phyloP scores from a whole-genome alignment of 2,888 invertebrate genomes.

The Nesidiocoris tenuis region DNA sequence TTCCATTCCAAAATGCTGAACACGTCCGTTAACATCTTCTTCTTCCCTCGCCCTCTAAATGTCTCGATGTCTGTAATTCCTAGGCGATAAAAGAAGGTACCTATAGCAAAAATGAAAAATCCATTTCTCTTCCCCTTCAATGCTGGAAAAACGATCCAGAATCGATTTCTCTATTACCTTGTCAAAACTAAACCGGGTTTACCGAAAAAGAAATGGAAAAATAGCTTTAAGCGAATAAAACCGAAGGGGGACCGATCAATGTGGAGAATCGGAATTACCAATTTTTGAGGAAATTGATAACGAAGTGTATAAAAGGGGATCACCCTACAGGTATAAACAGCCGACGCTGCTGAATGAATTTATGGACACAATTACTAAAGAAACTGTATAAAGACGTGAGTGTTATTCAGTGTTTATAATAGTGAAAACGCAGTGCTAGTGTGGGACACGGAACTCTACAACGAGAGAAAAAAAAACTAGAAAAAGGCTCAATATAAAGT shows the following conservation, averaged over 20 bases:
- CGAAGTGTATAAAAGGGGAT: conserved; percentile 12
- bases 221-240: conserved; percentile 7
- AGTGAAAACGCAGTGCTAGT: conserved; percentile 42
- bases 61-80: conserved; percentile 39
- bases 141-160: conserved; percentile 11
- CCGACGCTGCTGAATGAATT: conserved; percentile 28
- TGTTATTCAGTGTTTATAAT: conserved; percentile 41
- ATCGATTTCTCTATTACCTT: conserved; percentile 36
- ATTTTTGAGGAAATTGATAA: conserved; percentile 11
- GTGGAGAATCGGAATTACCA: neutral
- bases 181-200: neutral
- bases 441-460: conserved; percentile 41
- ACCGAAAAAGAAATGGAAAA: neutral
- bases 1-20: conserved; percentile 7
- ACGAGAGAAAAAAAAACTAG: conserved; percentile 41
- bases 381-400: conserved; percentile 37
- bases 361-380: conserved; percentile 34
- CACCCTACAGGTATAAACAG: conserved; percentile 18
- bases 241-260: neutral
- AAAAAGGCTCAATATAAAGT: conserved; percentile 37
- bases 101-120: conserved; percentile 14
- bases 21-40: conserved; percentile 9
- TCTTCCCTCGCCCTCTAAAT: conserved; percentile 29
- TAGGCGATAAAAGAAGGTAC: conserved; percentile 30
- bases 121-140: conserved; percentile 11